Conservation (phyloP, 2,113 vertebrate genomes). For the Passer domesticus region DNA sequence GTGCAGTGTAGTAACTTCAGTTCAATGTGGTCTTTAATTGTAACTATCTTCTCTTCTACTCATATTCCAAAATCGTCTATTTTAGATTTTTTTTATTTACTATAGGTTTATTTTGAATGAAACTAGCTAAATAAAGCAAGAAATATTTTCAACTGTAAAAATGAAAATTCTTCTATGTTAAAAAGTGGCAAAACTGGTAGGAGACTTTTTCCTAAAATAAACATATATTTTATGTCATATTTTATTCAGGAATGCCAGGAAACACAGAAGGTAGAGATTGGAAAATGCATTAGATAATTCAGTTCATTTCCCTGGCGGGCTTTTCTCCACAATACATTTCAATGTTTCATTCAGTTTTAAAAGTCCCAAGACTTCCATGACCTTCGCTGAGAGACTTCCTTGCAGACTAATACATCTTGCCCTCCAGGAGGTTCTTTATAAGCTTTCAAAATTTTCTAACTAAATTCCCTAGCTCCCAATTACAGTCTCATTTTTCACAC, state of each 20-base stretch:
- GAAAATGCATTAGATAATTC: constrained; percentile 55
- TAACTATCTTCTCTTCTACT: neutral
- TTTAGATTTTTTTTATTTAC: neutral
- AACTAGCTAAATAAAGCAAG: neutral
- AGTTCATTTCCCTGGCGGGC: constrained; percentile 40
- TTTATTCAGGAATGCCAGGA: constrained; percentile 22
- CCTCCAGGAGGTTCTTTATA: constrained; percentile 58
- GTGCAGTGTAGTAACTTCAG: neutral
- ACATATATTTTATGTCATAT: neutral
- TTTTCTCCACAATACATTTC: constrained; percentile 28
- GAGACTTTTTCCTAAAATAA: neutral
- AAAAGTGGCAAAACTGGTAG: neutral
- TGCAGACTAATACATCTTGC: constrained; percentile 42
- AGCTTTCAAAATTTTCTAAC: constrained; percentile 28
- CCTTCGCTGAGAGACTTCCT: constrained; percentile 34
- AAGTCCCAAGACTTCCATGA: constrained; percentile 60
- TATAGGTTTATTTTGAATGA: neutral
- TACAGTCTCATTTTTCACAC: neutral
- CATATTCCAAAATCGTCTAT: neutral
- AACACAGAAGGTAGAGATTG: constrained; percentile 49
- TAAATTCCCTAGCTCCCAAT: constrained; percentile 33
- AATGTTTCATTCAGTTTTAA: constrained; percentile 66
- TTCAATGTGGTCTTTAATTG: neutral
- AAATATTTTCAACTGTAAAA: neutral
- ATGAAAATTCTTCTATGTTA: neutral